Conservation (phyloP, 2,113 vertebrate genomes). For the Oceanodroma tethys region DNA sequence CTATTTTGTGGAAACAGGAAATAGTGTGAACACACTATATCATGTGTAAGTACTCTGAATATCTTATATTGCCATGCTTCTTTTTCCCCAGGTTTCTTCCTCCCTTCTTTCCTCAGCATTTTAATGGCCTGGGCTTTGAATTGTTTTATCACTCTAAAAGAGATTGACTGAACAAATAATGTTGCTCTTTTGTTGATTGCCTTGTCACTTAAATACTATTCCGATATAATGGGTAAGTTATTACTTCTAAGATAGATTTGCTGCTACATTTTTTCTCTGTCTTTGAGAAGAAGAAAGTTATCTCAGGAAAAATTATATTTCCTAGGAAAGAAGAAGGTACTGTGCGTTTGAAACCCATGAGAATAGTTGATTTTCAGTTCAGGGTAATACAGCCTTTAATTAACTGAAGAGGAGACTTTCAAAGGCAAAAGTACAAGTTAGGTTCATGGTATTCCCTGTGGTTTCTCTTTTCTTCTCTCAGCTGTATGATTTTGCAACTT, state of each 20-base stretch:
- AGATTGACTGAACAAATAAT: conserved; percentile 57
- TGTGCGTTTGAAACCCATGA: not conserved
- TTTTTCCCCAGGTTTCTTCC: not conserved
- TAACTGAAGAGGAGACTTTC: not conserved
- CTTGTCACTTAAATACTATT: conserved; percentile 22
- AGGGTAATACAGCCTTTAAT: not conserved
- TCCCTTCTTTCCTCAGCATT: conserved; percentile 1
- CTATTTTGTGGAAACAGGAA: not conserved
- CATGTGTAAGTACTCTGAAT: conserved; percentile 43
- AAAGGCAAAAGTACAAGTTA: not conserved
- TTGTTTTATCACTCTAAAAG: conserved; percentile 26
- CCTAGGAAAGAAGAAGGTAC: not conserved
- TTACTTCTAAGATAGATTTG: not conserved
- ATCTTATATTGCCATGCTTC: not conserved
- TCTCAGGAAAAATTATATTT: not conserved
- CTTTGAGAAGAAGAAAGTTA: not conserved
- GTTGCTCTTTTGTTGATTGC: conserved; percentile 41
- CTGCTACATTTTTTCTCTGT: not conserved
- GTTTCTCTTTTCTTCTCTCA: not conserved
- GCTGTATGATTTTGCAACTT: not conserved
- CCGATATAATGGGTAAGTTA: conserved; percentile 10
- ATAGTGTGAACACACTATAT: not conserved
- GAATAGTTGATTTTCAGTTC: not conserved
- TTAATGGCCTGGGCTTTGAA: conserved; percentile 32
- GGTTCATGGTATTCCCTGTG: not conserved